Evolutionary conservation across 2,888 invertebrate genomes (phyloP).

Genomic region (Bhutanitis thaidina): DNA sequence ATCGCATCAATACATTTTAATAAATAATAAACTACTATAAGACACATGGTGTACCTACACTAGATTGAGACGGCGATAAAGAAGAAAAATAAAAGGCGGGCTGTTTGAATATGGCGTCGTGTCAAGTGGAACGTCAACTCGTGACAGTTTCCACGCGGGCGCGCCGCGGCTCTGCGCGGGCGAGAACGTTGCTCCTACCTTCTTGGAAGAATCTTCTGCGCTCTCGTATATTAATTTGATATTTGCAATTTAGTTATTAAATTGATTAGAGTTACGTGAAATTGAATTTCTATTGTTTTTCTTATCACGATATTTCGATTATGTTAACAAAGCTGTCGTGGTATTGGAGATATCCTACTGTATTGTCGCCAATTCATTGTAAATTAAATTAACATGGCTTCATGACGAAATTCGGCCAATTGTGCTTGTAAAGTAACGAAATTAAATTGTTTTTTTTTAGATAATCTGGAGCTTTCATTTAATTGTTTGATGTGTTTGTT

Average conservation of each 20-base stretch:
- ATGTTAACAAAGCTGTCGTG: too few species aligned
- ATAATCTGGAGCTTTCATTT: too few species aligned
- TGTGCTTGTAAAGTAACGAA: too few species aligned
- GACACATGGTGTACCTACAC: constrained; percentile 15
- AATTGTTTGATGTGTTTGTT: too few species aligned
- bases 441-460: too few species aligned
- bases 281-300: too few species aligned
- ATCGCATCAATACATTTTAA: too few species aligned
- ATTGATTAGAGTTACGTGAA: not conserved
- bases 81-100: constrained; percentile 69
- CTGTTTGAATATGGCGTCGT: constrained; percentile 74
- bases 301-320: too few species aligned
- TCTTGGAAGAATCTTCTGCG: constrained; percentile 60
- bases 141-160: constrained; percentile 76
- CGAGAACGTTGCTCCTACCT: constrained; percentile 58
- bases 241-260: constrained; percentile 31
- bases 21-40: not conserved
- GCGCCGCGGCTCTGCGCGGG: constrained; percentile 33
- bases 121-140: constrained; percentile 78
- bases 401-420: too few species aligned
- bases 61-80: constrained; percentile 65
- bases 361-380: too few species aligned
- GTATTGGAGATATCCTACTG: too few species aligned
- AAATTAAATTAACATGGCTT: too few species aligned
- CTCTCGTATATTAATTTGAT: constrained; percentile 31